phyloP scores from a whole-genome alignment of 2,888 invertebrate genomes.

The Trichopoda pennipes region DNA sequence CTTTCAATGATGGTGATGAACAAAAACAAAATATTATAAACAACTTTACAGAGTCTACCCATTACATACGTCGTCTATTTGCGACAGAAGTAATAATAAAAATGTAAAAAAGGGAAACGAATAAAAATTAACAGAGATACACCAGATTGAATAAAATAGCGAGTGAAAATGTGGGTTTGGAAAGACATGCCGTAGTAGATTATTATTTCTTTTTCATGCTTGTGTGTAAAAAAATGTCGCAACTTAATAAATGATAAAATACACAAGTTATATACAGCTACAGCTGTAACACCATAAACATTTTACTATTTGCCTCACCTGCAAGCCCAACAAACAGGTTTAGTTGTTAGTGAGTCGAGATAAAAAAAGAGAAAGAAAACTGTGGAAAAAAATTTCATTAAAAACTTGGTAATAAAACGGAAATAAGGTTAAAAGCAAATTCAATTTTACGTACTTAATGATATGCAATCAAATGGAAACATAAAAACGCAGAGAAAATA shows the following conservation, averaged over 20 bases:
- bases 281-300: constrained; percentile 25
- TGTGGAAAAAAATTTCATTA: constrained; percentile 51
- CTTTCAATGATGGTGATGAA: constrained; percentile 44
- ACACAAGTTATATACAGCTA: constrained; percentile 26
- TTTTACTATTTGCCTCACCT: constrained; percentile 5
- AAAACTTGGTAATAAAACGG: constrained; percentile 67
- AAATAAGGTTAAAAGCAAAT: constrained; percentile 69
- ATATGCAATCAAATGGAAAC: constrained; percentile 69
- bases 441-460: constrained; percentile 68
- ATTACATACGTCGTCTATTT: constrained; percentile 42
- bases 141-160: constrained; percentile 6
- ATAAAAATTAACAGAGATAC: constrained; percentile 61
- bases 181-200: constrained; percentile 12
- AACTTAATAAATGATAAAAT: constrained; percentile 25
- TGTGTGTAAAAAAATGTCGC: constrained; percentile 40
- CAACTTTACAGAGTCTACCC: constrained; percentile 30
- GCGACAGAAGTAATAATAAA: constrained; percentile 25
- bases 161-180: not conserved
- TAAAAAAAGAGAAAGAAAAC: constrained; percentile 28
- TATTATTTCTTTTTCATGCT: not conserved
- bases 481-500: constrained; percentile 46
- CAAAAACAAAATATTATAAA: constrained; percentile 54
- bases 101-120: constrained; percentile 39
- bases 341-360: constrained; percentile 4
- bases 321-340: not conserved